phyloP scores from a whole-genome alignment of 2,797 vertebrate species.

The Typhlichthys subterraneus region DNA sequence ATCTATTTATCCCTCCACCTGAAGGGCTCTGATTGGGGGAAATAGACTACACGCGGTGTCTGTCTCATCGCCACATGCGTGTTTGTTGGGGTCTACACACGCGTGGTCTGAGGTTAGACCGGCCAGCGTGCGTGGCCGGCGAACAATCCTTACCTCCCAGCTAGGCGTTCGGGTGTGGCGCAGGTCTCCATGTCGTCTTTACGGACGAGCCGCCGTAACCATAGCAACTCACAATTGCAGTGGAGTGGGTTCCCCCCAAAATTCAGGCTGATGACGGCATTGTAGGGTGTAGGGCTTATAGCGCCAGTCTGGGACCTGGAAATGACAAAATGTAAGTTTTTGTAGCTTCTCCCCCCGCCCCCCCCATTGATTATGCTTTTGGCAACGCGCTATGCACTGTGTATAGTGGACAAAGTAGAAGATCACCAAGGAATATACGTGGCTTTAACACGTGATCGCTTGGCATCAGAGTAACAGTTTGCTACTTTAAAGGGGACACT shows the following conservation, averaged over 20 bases:
- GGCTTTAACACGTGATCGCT: background rate
- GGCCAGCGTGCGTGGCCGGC: background rate
- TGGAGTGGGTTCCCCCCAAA: conserved; percentile 93
- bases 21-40: background rate
- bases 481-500: conserved; percentile 18
- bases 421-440: background rate
- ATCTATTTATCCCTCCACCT: too few species aligned
- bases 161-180: conserved; percentile 84
- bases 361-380: too few species aligned
- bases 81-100: background rate
- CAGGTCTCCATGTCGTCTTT: conserved; percentile 93
- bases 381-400: too few species aligned
- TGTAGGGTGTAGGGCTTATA: conserved; percentile 85
- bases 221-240: conserved; percentile 92
- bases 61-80: too few species aligned
- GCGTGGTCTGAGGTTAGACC: background rate
- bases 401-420: too few species aligned
- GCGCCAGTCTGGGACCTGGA: conserved; percentile 85
- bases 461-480: conserved; percentile 7
- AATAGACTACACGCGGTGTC: background rate
- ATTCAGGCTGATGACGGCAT: conserved; percentile 83
- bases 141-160: conserved; percentile 65
- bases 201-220: conserved; percentile 86
- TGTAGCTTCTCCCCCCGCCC: too few species aligned
- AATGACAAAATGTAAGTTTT: background rate